Evolutionary conservation across 1,140 invertebrate species (phyloP).

Genomic region (Thereuonema tuberculata): DNA sequence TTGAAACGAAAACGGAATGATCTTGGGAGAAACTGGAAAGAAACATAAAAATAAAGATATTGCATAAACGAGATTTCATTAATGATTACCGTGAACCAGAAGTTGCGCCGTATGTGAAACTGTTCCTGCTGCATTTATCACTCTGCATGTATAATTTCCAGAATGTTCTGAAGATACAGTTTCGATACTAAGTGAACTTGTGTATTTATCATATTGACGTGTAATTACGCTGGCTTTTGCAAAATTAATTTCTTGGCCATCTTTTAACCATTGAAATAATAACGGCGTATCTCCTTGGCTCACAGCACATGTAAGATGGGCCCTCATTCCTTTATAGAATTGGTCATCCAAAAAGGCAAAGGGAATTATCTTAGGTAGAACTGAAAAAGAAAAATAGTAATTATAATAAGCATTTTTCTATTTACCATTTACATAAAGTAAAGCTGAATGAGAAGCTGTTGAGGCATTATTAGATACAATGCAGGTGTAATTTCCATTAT

Average conservation of each 20-base stretch:
- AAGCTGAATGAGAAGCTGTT: too few species aligned
- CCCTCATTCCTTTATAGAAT: slow-evolving; percentile 30
- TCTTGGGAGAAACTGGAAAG: slow-evolving; percentile 1
- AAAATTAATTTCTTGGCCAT: slow-evolving; percentile 38
- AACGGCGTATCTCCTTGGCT: slow-evolving; percentile 87
- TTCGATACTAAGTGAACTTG: slow-evolving; percentile 41
- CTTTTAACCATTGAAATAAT: slow-evolving; percentile 57
- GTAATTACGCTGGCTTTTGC: slow-evolving; percentile 10
- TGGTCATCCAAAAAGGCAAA: slow-evolving; percentile 24
- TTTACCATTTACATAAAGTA: too few species aligned
- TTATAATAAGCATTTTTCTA: slow-evolving; percentile 26
- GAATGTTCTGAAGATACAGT: slow-evolving; percentile 46
- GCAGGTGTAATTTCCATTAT: too few species aligned
- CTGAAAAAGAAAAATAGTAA: slow-evolving; percentile 17
- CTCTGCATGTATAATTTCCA: slow-evolving; percentile 50
- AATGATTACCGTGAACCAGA: slow-evolving; percentile 40
- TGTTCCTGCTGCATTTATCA: slow-evolving; percentile 45
- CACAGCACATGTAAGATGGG: slow-evolving; percentile 72
- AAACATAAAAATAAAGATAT: not conserved
- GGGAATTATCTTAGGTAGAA: slow-evolving; percentile 20
- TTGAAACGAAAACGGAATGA: slow-evolving; percentile 7
- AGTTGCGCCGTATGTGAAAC: slow-evolving; percentile 44
- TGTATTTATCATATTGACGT: slow-evolving; percentile 9
- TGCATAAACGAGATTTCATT: not conserved
- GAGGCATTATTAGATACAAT: too few species aligned